Conservation (phyloP, 2,797 vertebrate genomes). For the Erethizon dorsatum region DNA sequence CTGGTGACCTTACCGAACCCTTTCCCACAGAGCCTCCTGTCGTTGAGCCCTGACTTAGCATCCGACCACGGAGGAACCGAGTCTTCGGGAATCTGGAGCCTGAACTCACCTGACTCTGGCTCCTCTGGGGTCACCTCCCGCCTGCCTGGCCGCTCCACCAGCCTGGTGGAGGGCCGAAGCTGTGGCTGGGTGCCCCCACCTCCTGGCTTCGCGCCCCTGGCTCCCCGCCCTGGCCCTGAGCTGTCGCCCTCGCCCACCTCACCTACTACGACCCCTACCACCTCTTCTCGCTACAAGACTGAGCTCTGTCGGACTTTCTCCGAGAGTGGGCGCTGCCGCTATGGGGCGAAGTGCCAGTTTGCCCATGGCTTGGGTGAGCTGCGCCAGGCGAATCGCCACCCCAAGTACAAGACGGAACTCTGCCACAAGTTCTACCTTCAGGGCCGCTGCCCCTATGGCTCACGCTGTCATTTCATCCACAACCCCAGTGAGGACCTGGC, state of each 20-base stretch:
- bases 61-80: constrained; percentile 87
- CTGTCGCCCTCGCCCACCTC: constrained; percentile 90
- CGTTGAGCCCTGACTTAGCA: constrained; percentile 62
- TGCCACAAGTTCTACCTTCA: constrained; percentile 97
- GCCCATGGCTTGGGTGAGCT: constrained; percentile 94
- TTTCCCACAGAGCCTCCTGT: constrained; percentile 76
- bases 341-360: constrained; percentile 96
- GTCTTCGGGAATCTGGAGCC: constrained; percentile 88
- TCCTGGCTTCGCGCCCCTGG: constrained; percentile 84
- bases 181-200: constrained; percentile 86
- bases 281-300: constrained; percentile 95
- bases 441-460: constrained; percentile 95
- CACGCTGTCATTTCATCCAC: constrained; percentile 96
- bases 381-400: constrained; percentile 94
- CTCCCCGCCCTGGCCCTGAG: constrained; percentile 91
- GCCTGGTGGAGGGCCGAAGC: constrained; percentile 93
- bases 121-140: constrained; percentile 80
- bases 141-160: constrained; percentile 94
- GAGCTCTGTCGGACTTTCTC: constrained; percentile 96
- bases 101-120: constrained; percentile 74
- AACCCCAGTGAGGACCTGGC: constrained; percentile 89
- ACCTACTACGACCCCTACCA: constrained; percentile 74
- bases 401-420: constrained; percentile 96
- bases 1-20: constrained; percentile 51
- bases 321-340: constrained; percentile 95